A percentile compares a stretch with the other conserved stretches of the same genome.
phyloP scores from a whole-genome alignment of 2,113 vertebrate genomes.

The Prolemur simus region DNA sequence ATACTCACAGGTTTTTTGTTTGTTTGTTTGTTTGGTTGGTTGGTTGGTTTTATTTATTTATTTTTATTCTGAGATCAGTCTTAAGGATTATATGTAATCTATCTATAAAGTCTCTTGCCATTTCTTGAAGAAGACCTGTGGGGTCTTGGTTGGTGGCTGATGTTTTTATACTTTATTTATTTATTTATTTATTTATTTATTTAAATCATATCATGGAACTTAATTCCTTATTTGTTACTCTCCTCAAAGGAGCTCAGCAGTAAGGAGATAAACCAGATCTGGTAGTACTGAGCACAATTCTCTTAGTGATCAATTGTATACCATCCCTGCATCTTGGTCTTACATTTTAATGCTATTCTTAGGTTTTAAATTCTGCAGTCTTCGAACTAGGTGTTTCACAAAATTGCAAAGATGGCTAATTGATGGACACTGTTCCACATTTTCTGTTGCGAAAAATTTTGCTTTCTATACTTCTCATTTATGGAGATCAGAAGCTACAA shows the following conservation, averaged over 20 bases:
- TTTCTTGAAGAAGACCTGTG: not conserved
- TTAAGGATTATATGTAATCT: slow-evolving; percentile 44
- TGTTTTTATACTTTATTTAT: not conserved
- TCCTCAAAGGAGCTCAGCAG: not conserved
- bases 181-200: not conserved
- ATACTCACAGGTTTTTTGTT: not conserved
- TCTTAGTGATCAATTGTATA: not conserved
- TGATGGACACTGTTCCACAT: not conserved
- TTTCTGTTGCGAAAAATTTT: not conserved
- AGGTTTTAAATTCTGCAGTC: not conserved
- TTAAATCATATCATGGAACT: not conserved
- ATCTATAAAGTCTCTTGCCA: not conserved
- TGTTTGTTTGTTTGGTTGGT: too few species aligned
- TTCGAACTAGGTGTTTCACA: not conserved
- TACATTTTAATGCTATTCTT: slow-evolving; percentile 22
- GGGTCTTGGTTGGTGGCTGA: not conserved
- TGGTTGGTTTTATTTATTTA: too few species aligned
- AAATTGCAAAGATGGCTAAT: not conserved
- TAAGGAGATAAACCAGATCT: not conserved
- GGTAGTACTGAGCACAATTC: not conserved
- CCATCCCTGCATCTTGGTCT: not conserved
- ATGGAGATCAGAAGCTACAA: not conserved
- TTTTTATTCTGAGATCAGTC: not conserved
- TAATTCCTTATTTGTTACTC: not conserved
- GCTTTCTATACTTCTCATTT: not conserved